Conservation (phyloP, 1,140 invertebrate species). For the Neodiprion pinetum region DNA sequence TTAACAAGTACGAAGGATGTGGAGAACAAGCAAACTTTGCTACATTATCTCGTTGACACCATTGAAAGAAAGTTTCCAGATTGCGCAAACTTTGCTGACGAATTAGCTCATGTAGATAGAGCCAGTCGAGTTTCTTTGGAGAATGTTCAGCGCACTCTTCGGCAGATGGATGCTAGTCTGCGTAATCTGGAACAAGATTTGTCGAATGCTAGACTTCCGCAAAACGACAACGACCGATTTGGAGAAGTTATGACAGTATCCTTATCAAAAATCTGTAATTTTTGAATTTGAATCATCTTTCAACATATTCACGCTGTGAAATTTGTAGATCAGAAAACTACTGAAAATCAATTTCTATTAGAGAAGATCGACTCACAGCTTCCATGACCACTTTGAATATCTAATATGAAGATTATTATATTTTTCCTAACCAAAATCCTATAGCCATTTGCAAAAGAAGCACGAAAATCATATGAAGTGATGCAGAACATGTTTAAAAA, state of each 20-base stretch:
- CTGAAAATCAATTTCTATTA: neutral
- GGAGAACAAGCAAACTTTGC: constrained; percentile 90
- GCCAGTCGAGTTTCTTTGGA: constrained; percentile 87
- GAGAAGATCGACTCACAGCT: neutral
- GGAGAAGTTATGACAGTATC: constrained; percentile 82
- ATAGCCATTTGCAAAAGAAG: constrained; percentile 78
- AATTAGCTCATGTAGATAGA: constrained; percentile 85
- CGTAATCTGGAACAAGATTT: constrained; percentile 89
- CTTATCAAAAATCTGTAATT: constrained; percentile 57
- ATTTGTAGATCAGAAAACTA: too few relatives aligned
- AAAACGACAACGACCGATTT: constrained; percentile 84
- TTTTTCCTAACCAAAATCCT: constrained; percentile 28
- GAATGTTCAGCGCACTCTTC: constrained; percentile 82
- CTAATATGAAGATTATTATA: constrained; percentile 28
- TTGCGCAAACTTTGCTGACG: constrained; percentile 82
- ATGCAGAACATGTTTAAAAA: constrained; percentile 93
- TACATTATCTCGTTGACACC: constrained; percentile 91
- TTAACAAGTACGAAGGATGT: constrained; percentile 92
- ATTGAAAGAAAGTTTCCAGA: constrained; percentile 91
- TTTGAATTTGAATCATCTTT: constrained; percentile 11
- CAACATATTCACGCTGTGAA: constrained; percentile 1
- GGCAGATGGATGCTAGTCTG: constrained; percentile 86
- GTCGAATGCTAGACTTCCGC: constrained; percentile 78
- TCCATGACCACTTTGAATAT: constrained; percentile 20
- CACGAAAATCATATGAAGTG: constrained; percentile 85